phyloP scores from a whole-genome alignment of 2,797 vertebrate genomes.

The Hoplostethus atlanticus region DNA sequence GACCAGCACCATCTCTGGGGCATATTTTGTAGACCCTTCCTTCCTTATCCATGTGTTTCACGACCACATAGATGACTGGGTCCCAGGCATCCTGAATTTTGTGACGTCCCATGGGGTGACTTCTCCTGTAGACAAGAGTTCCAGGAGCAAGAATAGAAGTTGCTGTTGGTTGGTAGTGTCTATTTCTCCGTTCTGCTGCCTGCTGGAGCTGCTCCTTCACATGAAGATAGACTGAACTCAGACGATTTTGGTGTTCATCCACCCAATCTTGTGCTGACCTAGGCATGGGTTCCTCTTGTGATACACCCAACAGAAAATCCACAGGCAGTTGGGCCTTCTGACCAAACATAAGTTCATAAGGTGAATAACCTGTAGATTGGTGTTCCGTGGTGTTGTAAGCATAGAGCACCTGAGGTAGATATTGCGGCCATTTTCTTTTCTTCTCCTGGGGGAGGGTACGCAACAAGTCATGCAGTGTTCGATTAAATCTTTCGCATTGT shows the following conservation, averaged over 20 bases:
- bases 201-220: background rate
- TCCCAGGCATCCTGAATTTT: background rate
- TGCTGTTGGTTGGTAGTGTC: background rate
- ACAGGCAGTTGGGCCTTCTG: constrained; percentile 1
- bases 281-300: background rate
- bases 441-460: constrained; percentile 1
- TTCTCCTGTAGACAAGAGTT: background rate
- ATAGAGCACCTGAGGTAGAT: background rate
- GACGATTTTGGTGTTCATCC: background rate
- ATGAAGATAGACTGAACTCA: background rate
- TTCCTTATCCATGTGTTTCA: background rate
- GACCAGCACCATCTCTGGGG: background rate
- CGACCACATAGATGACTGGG: background rate
- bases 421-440: background rate
- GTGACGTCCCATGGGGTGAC: background rate
- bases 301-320: background rate
- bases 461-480: background rate
- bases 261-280: background rate
- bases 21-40: background rate
- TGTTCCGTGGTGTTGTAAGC: constrained; percentile 6
- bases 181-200: background rate
- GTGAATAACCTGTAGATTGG: background rate
- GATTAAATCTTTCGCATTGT: constrained; percentile 2
- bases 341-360: background rate
- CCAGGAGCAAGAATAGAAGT: background rate